Conservation (phyloP, 2,888 invertebrate genomes). For the Lithophane leautieri region DNA sequence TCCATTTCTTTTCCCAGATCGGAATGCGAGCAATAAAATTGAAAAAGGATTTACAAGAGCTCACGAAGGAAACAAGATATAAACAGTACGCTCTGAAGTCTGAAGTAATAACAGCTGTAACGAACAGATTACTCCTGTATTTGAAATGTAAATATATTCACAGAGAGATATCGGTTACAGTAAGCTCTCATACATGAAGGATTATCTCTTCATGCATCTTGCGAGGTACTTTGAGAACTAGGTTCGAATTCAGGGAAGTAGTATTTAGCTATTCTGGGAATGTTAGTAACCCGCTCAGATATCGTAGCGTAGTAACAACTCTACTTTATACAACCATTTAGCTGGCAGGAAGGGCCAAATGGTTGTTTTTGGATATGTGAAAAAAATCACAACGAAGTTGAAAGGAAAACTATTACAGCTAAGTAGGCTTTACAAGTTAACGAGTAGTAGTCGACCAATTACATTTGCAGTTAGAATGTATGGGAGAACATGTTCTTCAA, state of each 20-base stretch:
- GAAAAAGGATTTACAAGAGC: constrained; percentile 29
- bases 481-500: too few species aligned
- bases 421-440: too few species aligned
- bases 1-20: not conserved
- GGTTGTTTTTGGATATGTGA: too few species aligned
- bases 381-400: too few species aligned
- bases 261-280: not conserved
- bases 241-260: not conserved
- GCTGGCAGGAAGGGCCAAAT: too few species aligned
- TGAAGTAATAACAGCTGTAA: constrained; percentile 17
- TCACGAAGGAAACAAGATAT: constrained; percentile 14
- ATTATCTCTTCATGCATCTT: constrained; percentile 38
- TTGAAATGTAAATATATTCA: constrained; percentile 41
- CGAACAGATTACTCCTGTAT: constrained; percentile 37
- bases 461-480: too few species aligned
- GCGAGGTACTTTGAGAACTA: not conserved
- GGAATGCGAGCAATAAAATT: constrained; percentile 35
- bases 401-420: too few species aligned
- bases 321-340: not conserved
- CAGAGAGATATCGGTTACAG: constrained; percentile 26
- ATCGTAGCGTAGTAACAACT: not conserved
- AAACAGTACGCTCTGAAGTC: constrained; percentile 1
- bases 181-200: constrained; percentile 10
- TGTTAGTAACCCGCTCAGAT: not conserved
- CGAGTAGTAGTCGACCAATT: too few species aligned